phyloP scores from a whole-genome alignment of 2,797 vertebrate genomes.

The Alectoris magna region DNA sequence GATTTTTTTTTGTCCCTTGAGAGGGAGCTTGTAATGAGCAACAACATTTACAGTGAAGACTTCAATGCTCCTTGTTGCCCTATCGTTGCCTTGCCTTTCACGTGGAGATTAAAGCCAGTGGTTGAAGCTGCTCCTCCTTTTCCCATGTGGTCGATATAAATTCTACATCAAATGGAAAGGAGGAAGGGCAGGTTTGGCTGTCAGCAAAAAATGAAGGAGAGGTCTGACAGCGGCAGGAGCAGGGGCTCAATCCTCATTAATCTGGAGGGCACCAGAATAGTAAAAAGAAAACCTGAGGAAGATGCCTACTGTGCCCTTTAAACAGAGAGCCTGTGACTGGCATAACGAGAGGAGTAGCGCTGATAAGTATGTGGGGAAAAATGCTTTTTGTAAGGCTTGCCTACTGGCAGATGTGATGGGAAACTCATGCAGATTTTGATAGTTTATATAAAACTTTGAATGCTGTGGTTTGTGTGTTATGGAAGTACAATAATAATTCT shows the following conservation, averaged over 20 bases:
- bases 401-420: neutral
- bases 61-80: slow-evolving; percentile 62
- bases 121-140: slow-evolving; percentile 66
- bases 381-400: neutral
- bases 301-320: slow-evolving; percentile 27
- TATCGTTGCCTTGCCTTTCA: slow-evolving; percentile 57
- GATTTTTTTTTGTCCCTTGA: slow-evolving; percentile 51
- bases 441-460: neutral
- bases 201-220: slow-evolving; percentile 59
- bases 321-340: neutral
- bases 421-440: neutral
- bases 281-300: slow-evolving; percentile 25
- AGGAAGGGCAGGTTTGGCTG: slow-evolving; percentile 61
- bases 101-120: slow-evolving; percentile 70
- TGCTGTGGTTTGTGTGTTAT: neutral
- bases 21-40: slow-evolving; percentile 66
- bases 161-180: slow-evolving; percentile 71
- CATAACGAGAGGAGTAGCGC: neutral
- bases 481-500: neutral
- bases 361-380: neutral
- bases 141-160: slow-evolving; percentile 70
- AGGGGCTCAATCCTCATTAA: slow-evolving; percentile 36
- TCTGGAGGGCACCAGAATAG: slow-evolving; percentile 1
- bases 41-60: slow-evolving; percentile 50
- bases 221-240: slow-evolving; percentile 46